A percentile compares a stretch with the other conserved stretches of the same genome.
Conservation (phyloP, 2,888 invertebrate genomes). For the Podabrus alpinus region DNA sequence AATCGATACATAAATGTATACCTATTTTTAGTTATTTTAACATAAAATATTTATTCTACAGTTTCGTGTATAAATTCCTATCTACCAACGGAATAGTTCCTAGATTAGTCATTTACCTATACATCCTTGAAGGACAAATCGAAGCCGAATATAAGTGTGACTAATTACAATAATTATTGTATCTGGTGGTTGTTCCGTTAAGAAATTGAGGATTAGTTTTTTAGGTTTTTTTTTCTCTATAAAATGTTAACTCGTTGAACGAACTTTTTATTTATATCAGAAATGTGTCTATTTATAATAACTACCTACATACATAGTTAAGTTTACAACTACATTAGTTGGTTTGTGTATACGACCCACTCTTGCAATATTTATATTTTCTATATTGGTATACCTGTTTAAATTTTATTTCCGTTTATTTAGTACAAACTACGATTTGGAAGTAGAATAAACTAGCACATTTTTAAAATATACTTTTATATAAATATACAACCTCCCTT, state of each 20-base stretch:
- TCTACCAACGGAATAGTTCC: slow-evolving; percentile 17
- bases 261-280: slow-evolving; percentile 1
- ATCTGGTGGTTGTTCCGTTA: neutral
- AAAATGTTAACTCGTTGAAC: neutral
- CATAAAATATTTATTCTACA: neutral
- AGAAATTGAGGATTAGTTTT: neutral
- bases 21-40: neutral
- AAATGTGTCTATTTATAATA: neutral
- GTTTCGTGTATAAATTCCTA: slow-evolving; percentile 16
- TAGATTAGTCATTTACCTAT: slow-evolving; percentile 24
- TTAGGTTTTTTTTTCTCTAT: neutral
- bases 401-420: slow-evolving; percentile 2
- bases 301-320: neutral
- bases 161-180: slow-evolving; percentile 11
- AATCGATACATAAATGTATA: neutral
- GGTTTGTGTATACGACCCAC: neutral
- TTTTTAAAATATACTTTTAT: neutral
- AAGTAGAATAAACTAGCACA: neutral
- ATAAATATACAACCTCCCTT: neutral
- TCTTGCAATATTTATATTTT: neutral
- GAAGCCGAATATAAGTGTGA: slow-evolving; percentile 23
- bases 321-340: neutral
- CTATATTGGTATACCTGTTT: neutral
- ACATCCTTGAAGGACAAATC: slow-evolving; percentile 23
- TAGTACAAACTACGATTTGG: neutral